Evolutionary conservation across 2,113 vertebrate genomes (phyloP).

Genomic region (Heliornis fulica): DNA sequence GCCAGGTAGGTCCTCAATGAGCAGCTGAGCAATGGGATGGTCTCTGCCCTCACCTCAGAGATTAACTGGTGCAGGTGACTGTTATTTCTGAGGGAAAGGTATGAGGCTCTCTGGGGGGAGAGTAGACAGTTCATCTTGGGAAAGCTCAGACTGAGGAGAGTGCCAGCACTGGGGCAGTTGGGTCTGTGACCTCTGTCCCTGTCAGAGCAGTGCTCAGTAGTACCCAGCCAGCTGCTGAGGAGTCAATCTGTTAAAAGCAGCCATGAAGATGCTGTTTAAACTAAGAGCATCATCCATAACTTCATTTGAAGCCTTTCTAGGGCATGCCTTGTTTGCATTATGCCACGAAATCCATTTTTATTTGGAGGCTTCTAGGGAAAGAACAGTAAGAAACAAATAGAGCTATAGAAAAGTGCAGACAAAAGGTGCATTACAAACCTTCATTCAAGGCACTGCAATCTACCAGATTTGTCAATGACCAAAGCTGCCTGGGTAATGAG

Average conservation of each 20-base stretch:
- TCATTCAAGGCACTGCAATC: background rate
- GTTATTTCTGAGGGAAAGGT: accelerated
- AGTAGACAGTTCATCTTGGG: background rate
- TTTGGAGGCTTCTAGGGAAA: background rate
- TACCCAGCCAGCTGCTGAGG: background rate
- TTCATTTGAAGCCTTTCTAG: background rate
- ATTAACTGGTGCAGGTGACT: no score
- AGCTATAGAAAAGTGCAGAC: background rate
- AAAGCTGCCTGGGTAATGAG: background rate
- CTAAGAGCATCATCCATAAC: background rate
- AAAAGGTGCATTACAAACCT: background rate
- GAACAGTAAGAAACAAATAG: background rate
- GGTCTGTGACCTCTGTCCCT: background rate
- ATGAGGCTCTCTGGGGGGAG: background rate
- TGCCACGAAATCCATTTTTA: background rate
- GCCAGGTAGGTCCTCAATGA: accelerated
- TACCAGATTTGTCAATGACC: background rate
- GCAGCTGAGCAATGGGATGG: background rate
- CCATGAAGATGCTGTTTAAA: background rate
- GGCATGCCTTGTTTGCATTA: background rate
- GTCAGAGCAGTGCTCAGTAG: background rate
- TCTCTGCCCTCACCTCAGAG: background rate
- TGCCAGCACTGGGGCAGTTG: no score
- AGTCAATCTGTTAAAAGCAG: background rate
- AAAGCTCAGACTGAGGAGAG: background rate